Evolutionary conservation across 2,888 invertebrate species (phyloP).

Genomic region (Oscheius sp.): DNA sequence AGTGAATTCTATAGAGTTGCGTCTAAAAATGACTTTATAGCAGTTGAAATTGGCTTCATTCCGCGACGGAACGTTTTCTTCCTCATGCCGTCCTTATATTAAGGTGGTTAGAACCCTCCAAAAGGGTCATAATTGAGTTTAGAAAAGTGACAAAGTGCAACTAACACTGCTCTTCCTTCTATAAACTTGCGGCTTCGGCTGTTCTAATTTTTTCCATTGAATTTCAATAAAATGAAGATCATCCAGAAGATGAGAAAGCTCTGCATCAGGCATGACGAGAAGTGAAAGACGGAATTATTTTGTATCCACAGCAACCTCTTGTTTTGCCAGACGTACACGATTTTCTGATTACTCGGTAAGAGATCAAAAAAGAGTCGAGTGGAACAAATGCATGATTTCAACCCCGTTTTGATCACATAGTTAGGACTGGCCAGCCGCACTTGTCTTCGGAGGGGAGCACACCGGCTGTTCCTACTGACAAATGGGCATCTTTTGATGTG

Average conservation of each 20-base stretch:
- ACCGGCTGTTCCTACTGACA: slow-evolving; percentile 36
- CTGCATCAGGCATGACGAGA: no score
- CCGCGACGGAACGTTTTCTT: background rate
- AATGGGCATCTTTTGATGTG: slow-evolving; percentile 34
- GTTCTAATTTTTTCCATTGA: no score
- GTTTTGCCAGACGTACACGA: no score
- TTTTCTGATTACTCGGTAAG: no score
- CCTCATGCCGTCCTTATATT: background rate
- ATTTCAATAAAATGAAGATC: no score
- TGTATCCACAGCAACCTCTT: background rate
- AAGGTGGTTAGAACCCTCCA: background rate
- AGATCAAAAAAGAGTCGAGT: no score
- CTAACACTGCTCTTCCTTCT: background rate
- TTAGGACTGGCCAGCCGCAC: slow-evolving; percentile 25
- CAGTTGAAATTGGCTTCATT: background rate
- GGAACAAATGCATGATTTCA: no score
- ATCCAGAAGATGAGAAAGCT: no score
- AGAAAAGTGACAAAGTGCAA: background rate
- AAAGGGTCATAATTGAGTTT: background rate
- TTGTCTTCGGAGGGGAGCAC: slow-evolving; percentile 26
- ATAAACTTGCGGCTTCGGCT: no score
- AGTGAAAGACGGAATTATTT: no score
- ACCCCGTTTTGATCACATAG: slow-evolving; percentile 11
- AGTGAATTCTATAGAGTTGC: background rate
- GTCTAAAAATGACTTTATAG: background rate